Evolutionary conservation across 92 coral and sea anemone species (phyloP).

Genomic region (Ricordea florida): DNA sequence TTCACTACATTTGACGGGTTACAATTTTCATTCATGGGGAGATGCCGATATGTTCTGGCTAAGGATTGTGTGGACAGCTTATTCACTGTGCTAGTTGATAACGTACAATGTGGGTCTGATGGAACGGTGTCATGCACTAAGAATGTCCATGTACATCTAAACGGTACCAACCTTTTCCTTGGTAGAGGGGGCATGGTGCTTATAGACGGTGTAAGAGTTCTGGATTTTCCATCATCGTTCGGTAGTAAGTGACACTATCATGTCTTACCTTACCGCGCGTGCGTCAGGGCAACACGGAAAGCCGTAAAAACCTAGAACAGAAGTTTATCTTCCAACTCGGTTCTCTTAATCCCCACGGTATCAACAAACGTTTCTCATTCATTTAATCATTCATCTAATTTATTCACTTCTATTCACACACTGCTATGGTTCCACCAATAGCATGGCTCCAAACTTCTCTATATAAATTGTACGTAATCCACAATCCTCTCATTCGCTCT

Average conservation of each 20-base stretch:
- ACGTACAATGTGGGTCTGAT: constrained; percentile 69
- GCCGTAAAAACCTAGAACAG: too few species aligned
- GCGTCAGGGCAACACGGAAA: too few species aligned
- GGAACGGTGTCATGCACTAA: constrained; percentile 70
- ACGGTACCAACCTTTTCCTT: constrained; percentile 59
- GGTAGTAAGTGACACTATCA: constrained; percentile 68
- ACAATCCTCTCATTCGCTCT: too few species aligned
- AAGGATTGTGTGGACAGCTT: constrained; percentile 71
- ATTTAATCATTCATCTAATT: too few species aligned
- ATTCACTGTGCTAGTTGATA: constrained; percentile 80
- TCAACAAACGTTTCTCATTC: too few species aligned
- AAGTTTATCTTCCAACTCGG: too few species aligned
- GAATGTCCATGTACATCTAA: constrained; percentile 62
- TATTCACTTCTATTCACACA: too few species aligned
- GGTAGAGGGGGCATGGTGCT: constrained; percentile 56
- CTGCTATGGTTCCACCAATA: too few species aligned
- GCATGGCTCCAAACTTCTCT: too few species aligned
- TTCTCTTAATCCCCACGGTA: too few species aligned
- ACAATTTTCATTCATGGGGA: constrained; percentile 72
- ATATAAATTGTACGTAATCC: too few species aligned
- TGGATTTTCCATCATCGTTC: constrained; percentile 49
- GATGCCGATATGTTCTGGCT: constrained; percentile 82
- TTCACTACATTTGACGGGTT: constrained; percentile 92
- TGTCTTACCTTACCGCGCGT: too few species aligned
- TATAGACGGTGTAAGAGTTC: constrained; percentile 50